These are phyloP conservation scores for Lateolabrax maculatus DNA, from an alignment of 2,797 vertebrate genomes.

Conservation along the genomic window DNA sequence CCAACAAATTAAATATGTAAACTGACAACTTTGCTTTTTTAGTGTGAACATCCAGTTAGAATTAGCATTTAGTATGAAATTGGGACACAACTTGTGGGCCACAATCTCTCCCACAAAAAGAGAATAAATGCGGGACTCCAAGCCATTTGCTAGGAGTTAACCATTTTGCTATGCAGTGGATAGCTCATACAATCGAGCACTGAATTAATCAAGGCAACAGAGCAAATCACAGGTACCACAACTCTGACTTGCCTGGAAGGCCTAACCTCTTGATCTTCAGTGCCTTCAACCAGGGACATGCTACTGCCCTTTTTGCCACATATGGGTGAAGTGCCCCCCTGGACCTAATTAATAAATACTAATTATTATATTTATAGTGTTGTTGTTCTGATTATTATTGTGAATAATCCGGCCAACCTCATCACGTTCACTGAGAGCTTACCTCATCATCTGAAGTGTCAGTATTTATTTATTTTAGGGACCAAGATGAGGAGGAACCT, in stretches of 20 bases:
- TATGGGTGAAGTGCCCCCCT: not conserved
- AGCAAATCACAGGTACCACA: constrained; percentile 40
- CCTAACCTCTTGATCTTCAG: constrained; percentile 33
- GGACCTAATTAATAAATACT: constrained; percentile 31
- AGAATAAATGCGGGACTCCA: constrained; percentile 37
- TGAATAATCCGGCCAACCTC: not conserved
- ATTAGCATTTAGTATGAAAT: constrained; percentile 52
- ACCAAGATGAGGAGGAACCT: not conserved
- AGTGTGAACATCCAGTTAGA: constrained; percentile 18
- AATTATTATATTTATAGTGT: constrained; percentile 1
- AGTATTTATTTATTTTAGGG: constrained; percentile 4
- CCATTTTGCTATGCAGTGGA: constrained; percentile 36
- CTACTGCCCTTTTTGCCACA: not conserved
- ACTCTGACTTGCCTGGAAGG: constrained; percentile 43
- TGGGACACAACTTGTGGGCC: constrained; percentile 48
- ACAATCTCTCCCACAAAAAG: constrained; percentile 45
- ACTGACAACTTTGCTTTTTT: not conserved
- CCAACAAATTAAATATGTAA: constrained; percentile 2
- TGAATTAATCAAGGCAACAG: constrained; percentile 57
- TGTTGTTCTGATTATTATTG: not conserved
- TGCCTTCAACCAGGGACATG: constrained; percentile 20
- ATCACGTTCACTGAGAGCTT: not conserved
- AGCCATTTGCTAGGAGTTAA: constrained; percentile 35
- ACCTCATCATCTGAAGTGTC: not conserved
- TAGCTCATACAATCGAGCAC: constrained; percentile 26